A percentile compares a stretch with the other conserved stretches of the same genome.
Evolutionary conservation across 1,140 invertebrate genomes (phyloP).

Genomic region (Meloidogyne floridensis): DNA sequence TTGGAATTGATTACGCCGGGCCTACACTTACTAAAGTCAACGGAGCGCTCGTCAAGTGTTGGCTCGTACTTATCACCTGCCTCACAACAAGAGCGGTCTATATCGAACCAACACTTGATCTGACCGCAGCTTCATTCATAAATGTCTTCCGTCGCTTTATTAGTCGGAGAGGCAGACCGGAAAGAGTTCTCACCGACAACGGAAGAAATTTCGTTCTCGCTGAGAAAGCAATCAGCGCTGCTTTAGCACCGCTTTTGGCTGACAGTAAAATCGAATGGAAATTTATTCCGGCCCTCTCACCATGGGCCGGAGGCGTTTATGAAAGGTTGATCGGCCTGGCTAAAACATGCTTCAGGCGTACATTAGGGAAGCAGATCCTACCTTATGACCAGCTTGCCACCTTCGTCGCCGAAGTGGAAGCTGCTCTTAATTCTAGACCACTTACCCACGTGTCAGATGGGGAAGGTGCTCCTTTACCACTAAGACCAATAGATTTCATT

Average conservation of each 20-base stretch:
- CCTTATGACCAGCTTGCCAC: constrained; percentile 51
- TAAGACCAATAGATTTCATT: not conserved
- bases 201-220: constrained; percentile 25
- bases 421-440: too few relatives aligned
- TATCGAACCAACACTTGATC: constrained; percentile 23
- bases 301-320: constrained; percentile 68
- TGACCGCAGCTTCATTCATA: not conserved
- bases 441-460: too few relatives aligned
- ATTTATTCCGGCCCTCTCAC: constrained; percentile 64
- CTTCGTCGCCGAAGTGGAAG: constrained; percentile 7
- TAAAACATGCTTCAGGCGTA: constrained; percentile 60
- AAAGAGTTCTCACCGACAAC: constrained; percentile 27
- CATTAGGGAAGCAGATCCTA: constrained; percentile 42
- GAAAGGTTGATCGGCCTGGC: constrained; percentile 65
- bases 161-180: constrained; percentile 21
- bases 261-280: constrained; percentile 54
- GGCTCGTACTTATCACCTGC: constrained; percentile 13
- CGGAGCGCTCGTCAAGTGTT: too few relatives aligned
- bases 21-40: too few relatives aligned
- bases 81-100: constrained; percentile 37
- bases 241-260: constrained; percentile 13
- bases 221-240: not conserved
- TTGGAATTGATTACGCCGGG: too few relatives aligned
- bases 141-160: constrained; percentile 29
- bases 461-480: not conserved